Base-by-base conservation (phyloP, 2,797 vertebrate genomes). In the Propithecus deckenii region DNA sequence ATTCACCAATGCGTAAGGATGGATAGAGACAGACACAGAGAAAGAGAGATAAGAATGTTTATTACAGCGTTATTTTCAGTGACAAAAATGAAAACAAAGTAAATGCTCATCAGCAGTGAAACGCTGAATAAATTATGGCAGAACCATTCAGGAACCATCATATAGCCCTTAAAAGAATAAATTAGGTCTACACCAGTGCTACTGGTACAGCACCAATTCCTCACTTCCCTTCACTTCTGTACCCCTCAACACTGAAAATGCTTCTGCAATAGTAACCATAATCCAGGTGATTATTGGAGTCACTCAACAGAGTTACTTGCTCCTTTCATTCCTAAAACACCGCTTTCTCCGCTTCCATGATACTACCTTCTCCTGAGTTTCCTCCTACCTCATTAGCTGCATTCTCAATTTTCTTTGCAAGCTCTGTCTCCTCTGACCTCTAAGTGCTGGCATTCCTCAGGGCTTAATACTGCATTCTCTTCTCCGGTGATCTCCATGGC, bases 1-100 rank as follows among this genome's bases (percentile, higher is more conserved):
- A 69, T 61, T 69, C 17, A 71, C 28, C 61, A 92, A 2, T 32
- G 12, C 61, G 15, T 67, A 63, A 95, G 55, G 30, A 59, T 8
- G 55, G 30, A 59, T 8, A 89, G 10, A 50, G 4, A 57, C 7
- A 50, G 6, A 61, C 5, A 55, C 43, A 22, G 8, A 15, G 20
- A 72, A 38, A 63, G 4, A 12, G 25, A 72, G 50, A 63, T 7
- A 38, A 71, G 20, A 87, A 43, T 86, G 32, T 18, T 74, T 55
- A 91, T 43, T 76, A 52, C 3, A 92, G 63, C n/a, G 41, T 89
- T 86, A 35, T 38, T 92, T 86, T 81, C 12, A 84, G 32, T 61
- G 30, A 57, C n/a, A 79, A 92, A 92, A 89, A 52, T 52, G 8
- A 88, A 86, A 88, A 92, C 59, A 87, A 69, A 92, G 76, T 52